These are phyloP conservation scores for Stramonita haemastoma DNA, from an alignment of 2,888 invertebrate species.

Conservation along the genomic window DNA sequence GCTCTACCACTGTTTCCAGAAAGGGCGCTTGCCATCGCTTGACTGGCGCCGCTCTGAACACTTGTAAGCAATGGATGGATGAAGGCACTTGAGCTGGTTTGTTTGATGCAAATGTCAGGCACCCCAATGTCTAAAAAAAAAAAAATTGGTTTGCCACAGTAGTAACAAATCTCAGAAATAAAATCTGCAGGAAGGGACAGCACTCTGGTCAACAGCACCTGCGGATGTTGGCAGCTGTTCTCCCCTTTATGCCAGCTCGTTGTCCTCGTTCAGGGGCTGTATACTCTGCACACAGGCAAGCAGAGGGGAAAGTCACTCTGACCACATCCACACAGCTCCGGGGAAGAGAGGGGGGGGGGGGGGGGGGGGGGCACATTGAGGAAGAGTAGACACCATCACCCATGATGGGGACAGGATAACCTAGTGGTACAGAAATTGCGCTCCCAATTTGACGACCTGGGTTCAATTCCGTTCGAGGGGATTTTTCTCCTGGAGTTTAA, in stretches of 20 bases:
- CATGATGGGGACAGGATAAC: too few relatives aligned
- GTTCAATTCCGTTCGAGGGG: too few relatives aligned
- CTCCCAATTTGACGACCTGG: too few relatives aligned
- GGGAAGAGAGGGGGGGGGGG: neutral
- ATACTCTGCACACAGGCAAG: constrained; percentile 54
- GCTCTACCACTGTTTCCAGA: too few relatives aligned
- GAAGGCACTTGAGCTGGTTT: too few relatives aligned
- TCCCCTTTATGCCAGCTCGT: constrained; percentile 53
- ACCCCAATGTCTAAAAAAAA: too few relatives aligned
- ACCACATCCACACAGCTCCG: neutral
- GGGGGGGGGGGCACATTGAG: neutral
- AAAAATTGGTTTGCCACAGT: neutral
- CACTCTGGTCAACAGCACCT: neutral
- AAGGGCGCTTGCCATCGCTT: too few relatives aligned
- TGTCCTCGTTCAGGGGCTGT: constrained; percentile 54
- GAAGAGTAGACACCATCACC: neutral
- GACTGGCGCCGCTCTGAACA: too few relatives aligned
- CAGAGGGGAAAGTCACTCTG: neutral
- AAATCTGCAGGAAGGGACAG: neutral
- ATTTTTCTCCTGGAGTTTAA: too few relatives aligned
- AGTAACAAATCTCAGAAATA: neutral
- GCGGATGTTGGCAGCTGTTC: neutral
- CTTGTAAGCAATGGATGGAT: too few relatives aligned
- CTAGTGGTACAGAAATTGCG: too few relatives aligned
- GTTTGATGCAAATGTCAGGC: too few relatives aligned